Percentiles rank a stretch among this genome's conserved stretches.
phyloP scores from a whole-genome alignment of 2,888 invertebrate species.

The Cyrtodaria siliqua region DNA sequence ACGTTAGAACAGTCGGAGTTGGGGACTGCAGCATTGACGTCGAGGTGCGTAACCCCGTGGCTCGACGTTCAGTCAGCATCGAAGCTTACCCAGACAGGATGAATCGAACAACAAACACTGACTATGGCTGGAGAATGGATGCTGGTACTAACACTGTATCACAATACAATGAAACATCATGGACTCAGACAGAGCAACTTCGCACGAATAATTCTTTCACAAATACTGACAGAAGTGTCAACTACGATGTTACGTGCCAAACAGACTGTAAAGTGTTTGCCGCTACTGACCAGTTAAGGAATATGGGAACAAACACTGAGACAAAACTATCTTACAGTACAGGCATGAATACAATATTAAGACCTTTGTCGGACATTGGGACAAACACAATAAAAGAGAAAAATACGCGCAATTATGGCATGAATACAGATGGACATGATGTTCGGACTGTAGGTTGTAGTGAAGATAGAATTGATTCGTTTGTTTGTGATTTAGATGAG shows the following conservation, averaged over 20 bases:
- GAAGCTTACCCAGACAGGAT: conserved; percentile 76
- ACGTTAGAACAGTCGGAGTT: conserved; percentile 74
- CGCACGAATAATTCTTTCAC: conserved; percentile 70
- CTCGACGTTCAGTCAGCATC: conserved; percentile 77
- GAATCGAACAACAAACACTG: conserved; percentile 72
- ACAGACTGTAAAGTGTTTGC: conserved; percentile 78
- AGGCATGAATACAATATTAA: conserved; percentile 75
- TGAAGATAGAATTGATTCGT: conserved; percentile 67
- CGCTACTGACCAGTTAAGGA: conserved; percentile 69
- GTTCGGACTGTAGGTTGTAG: conserved; percentile 61
- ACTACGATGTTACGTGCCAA: conserved; percentile 65
- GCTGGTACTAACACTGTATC: conserved; percentile 76
- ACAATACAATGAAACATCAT: conserved; percentile 66
- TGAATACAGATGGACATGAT: conserved; percentile 56
- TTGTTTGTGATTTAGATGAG: conserved; percentile 66
- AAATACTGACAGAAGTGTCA: conserved; percentile 74
- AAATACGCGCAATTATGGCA: conserved; percentile 47
- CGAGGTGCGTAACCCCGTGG: conserved; percentile 73
- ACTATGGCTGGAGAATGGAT: conserved; percentile 79
- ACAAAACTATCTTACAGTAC: conserved; percentile 60
- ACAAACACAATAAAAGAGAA: conserved; percentile 59
- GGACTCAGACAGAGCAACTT: conserved; percentile 76
- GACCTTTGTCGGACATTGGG: conserved; percentile 56
- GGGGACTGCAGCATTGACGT: conserved; percentile 83
- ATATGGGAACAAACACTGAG: conserved; percentile 71